Conservation (phyloP, 2,797 vertebrate species). For the Thripadectes ignobilis region DNA sequence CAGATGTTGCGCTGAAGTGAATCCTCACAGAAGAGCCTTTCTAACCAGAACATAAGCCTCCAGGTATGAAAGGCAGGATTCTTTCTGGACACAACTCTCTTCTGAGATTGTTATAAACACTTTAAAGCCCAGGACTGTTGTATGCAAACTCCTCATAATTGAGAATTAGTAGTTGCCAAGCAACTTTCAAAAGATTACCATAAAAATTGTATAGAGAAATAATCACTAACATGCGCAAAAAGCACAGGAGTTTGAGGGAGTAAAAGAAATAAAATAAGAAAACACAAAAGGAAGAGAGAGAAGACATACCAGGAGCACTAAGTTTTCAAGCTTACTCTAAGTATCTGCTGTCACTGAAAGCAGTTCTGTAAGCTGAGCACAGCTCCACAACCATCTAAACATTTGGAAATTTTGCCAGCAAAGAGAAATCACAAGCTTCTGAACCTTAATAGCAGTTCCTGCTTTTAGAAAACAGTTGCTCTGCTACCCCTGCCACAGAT, state of each 20-base stretch:
- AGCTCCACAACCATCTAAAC: not conserved
- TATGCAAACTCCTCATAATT: not conserved
- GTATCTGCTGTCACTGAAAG: not conserved
- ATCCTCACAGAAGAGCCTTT: not conserved
- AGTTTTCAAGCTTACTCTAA: not conserved
- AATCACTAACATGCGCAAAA: not conserved
- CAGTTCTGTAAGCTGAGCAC: not conserved
- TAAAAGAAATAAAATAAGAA: not conserved
- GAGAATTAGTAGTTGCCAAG: slow-evolving; percentile 1
- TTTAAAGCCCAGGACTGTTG: not conserved
- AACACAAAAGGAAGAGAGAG: not conserved
- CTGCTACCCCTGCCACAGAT: not conserved
- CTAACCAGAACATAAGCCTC: not conserved
- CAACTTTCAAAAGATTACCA: not conserved
- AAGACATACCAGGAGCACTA: not conserved
- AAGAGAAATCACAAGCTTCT: not conserved
- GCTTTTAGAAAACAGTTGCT: not conserved
- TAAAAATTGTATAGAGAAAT: not conserved
- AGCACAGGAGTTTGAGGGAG: not conserved
- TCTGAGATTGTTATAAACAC: not conserved
- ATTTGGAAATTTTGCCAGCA: not conserved
- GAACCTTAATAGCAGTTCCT: not conserved
- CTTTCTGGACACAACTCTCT: not conserved
- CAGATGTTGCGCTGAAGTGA: not conserved
- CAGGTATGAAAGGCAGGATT: not conserved